Base-by-base conservation (phyloP, 2,888 invertebrate genomes). In the Anarsia innoxiella region DNA sequence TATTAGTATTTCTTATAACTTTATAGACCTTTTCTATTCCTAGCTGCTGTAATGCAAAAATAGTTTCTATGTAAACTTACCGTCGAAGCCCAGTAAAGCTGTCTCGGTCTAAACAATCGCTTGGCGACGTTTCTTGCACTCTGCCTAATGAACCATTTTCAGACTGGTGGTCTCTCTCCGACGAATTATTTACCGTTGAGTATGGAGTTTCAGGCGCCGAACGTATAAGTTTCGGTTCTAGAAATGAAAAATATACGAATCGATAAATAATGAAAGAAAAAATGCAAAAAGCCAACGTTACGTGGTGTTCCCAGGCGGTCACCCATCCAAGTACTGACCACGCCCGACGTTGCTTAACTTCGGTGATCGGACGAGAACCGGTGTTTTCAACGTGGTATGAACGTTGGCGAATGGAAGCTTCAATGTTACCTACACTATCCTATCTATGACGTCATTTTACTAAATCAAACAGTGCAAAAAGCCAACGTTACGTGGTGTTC, bases 301-400 rank as follows among this genome's bases (percentile, higher is more conserved):
- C 64, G 56, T 42, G 49, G 59, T 53, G 48, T 53, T 59, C 51
- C 51, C 58, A 62, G 57, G 64, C 62, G 65, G 63, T 65, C 63
- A 60, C 59, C 56, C 57, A 71, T 71, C 67, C 66, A 69, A 67
- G 66, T 69, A 72, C 68, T 68, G 60, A 66, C 58, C 66, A 56
- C 66, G 66, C 63, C 66, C 64, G 62, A 65, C 55, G 66, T 62
- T 64, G 64, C 62, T 75, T 76, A 67, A 75, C 73, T 77, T 75
- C 73, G 73, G 76, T 75, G 76, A 74, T 75, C 76, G 71, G 74
- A 75, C 75, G 75, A 76, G 75, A 76, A 76, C 76, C 62, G 62
- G 60, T 59, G 63, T 56, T 37, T 65, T 66, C 61, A 64, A 60
- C 62, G 56, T 67, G 59, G 64, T 67, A 63, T 66, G 66, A 61